A percentile compares a stretch with the other conserved stretches of the same genome.
Conservation (phyloP, 2,888 invertebrate species). For the Ryuthela nishihirai region DNA sequence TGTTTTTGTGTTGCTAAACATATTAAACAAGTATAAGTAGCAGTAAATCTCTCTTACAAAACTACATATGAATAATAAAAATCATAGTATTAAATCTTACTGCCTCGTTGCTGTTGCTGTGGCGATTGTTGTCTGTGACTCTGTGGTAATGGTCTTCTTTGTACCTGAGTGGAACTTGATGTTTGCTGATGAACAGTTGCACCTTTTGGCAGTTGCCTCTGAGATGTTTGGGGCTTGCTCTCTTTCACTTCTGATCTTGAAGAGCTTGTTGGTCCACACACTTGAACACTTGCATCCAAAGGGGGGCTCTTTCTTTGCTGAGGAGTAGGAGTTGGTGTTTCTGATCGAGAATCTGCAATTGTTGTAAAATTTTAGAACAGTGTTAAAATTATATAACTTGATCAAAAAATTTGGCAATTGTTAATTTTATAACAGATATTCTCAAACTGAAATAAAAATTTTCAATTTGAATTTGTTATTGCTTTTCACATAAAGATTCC, state of each 20-base stretch:
- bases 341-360: conserved; percentile 47
- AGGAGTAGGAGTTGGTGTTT: conserved; percentile 52
- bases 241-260: conserved; percentile 1
- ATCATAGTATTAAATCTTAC: too few relatives aligned
- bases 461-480: background rate
- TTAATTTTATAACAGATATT: too few relatives aligned
- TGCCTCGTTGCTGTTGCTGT: background rate
- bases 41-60: too few relatives aligned
- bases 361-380: too few relatives aligned
- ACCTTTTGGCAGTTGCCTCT: background rate
- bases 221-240: background rate
- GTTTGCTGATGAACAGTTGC: background rate
- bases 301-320: conserved; percentile 71
- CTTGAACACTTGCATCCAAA: conserved; percentile 78
- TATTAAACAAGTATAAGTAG: too few relatives aligned
- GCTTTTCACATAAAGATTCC: background rate
- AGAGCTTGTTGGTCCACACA: conserved; percentile 33
- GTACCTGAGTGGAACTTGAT: background rate
- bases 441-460: background rate
- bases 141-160: background rate
- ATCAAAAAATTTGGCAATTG: too few relatives aligned
- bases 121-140: background rate
- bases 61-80: too few relatives aligned
- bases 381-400: too few relatives aligned
- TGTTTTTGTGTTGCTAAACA: too few relatives aligned